Evolutionary conservation across 1,140 invertebrate species (phyloP), one percentile per base, ranked within the genome.

Genomic region (Tyrophagus putrescentiae): DNA sequence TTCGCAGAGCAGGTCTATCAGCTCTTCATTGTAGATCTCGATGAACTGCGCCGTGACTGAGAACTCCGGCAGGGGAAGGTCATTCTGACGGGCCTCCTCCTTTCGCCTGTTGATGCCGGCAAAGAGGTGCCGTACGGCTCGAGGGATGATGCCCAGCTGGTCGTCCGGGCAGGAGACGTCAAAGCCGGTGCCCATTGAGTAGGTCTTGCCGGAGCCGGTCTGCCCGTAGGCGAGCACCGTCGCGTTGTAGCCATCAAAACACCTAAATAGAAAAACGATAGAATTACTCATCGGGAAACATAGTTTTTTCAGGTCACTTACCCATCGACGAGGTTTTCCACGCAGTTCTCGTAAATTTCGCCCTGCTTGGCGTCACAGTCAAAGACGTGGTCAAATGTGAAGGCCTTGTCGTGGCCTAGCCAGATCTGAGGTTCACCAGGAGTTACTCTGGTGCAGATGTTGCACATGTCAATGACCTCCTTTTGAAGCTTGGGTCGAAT

Each of bases 151-250:
- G 1, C 94, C 93, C 53, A 81, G 75, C 62, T 83, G 79, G 60
- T 83, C 79, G 3, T 82, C 78, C 4, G 56, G 32, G 1, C 9
- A 34, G 44, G 62, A 34, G 3, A 88, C 78, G 67, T 97, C 92
- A 72, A 97, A 96, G 0, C 89, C 92, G 6, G 93, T 97, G 23
- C 95, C 95, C 95, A 98, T 98, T 0, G 92, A 93, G 70, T 92
- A 96, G 0, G 95, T 98, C 77, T 98, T 98, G 27, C 62, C 95
- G 23, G 86, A 90, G 0, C 91, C 91, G 45, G 91, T 96, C 80
- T 90, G 93, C 61, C 94, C 94, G 74, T 98, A 98, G 0, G 94
- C 93, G 39, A 95, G 74, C 27, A 95, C 84, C 4, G 93, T 98
- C 5, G 91, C 90, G 76, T 98, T 97, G 72, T 89, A 91, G 21